phyloP scores from a whole-genome alignment of 2,113 vertebrate genomes.

The Psophia crepitans region DNA sequence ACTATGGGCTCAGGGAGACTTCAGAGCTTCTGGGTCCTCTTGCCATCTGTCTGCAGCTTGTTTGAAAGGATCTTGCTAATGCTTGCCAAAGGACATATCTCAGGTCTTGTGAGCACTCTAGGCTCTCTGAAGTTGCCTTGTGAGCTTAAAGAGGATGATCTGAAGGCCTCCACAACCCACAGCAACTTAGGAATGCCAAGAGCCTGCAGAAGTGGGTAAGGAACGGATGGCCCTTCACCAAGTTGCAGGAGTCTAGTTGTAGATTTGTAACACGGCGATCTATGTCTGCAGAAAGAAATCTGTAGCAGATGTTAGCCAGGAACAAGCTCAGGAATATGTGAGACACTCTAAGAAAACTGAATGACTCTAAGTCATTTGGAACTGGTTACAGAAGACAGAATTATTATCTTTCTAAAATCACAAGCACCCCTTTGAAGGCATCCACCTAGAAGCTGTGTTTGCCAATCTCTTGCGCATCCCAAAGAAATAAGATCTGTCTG shows the following conservation, averaged over 20 bases:
- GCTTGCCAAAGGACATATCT: not conserved
- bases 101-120: not conserved
- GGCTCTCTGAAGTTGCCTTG: not conserved
- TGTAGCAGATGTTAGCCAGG: not conserved
- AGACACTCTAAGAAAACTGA: not conserved
- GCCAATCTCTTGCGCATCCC: not conserved
- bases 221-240: not conserved
- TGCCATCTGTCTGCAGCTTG: not conserved
- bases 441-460: not conserved
- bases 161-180: not conserved
- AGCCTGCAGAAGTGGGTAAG: not conserved
- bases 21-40: not conserved
- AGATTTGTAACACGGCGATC: accelerated
- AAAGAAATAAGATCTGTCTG: not conserved
- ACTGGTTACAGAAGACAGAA: not conserved
- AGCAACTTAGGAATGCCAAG: accelerated
- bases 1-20: not conserved
- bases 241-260: not conserved
- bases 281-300: not conserved
- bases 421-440: not conserved
- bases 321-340: not conserved
- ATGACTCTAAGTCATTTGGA: not conserved
- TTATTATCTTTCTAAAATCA: not conserved
- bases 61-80: not conserved
- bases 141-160: not conserved